Base-by-base conservation (phyloP, 2,888 invertebrate species). In the Chironomus riparius region DNA sequence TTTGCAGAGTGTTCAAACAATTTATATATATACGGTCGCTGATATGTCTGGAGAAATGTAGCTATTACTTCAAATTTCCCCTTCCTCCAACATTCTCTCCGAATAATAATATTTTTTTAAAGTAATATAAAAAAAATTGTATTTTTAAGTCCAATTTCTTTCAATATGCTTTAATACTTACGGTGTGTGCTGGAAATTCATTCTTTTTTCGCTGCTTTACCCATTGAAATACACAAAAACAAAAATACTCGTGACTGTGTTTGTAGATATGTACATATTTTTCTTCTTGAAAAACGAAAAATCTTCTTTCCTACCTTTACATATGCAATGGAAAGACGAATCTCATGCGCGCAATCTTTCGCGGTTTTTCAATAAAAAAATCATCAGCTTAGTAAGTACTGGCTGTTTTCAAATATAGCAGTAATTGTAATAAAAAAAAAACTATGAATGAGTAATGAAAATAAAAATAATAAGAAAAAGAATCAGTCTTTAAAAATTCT, bases 1-100 rank as follows among this genome's bases (percentile, higher is more conserved):
- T 83, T 84, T 84, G 82, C 83, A 82, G 82, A 82, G 80, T 81
- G 82, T 80, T 81, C 81, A 81, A 79, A 81, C 84, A 84, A 84
- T 84, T 84, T 84, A 84, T 84, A 84, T 84, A 84, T 82, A 76
- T 76, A 50, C 22, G 68, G 38, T 65, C 47, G 69, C 38, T 47
- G 47, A 69, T 69, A 47, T 70, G 69, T 61, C 76, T 76, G 69
- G 65, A 69, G 47, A 73, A 24, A 73, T 73, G 28, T 47, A 65
- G 24, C 38, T 61, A n/a, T 70, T 50, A 7, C 21, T 69, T 38
- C 7, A 68, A 69, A 69, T 69, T 76, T 68, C 76, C 76, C 76
- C 76, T 65, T 65, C 65, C 65, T 24, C 22, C 4, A 18, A 15
- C 56, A 56, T 56, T 56, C 56, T 38, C 38, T 56, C 76, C 76